Evolutionary conservation across 2,797 vertebrate genomes (phyloP), one percentile per base, ranked within the genome.

Genomic region (Pithecia hirsuta): DNA sequence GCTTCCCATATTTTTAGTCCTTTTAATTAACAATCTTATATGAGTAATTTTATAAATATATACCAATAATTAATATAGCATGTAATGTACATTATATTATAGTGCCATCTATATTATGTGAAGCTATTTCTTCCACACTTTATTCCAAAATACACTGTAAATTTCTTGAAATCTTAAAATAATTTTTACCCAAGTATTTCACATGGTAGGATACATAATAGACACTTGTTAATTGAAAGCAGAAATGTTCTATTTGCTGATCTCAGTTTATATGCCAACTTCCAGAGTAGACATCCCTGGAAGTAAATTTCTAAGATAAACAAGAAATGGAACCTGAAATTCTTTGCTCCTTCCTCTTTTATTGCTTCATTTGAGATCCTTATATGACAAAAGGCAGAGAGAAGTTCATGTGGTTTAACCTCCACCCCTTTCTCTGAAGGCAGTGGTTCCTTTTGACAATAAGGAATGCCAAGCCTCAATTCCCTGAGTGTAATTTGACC

Each of bases 401-500:
- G 55, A 67, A 76, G 20, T 15, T 59, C 5, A 33, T n/a, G n/a
- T 78, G 55, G 36, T n/a, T 94, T 30, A 28, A 3, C 30, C 52
- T 67, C 89, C 64, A 24, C 39, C 59, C n/a, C 20, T 95, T 59
- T 85, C 61, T 80, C n/a, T 61, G 72, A 76, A 85, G 72, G 28
- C 96, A 64, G 4, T 24, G 70, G 22, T 84, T 95, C 50, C 72
- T 84, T 92, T 82, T 39, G 67, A 96, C 95, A 97, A 96, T 79
- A 97, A 91, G 97, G 98, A 97, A 67, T 70, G 93, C 98, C 98
- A 97, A 97, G 95, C 93, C 84, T 97, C 82, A 94, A 93, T 93
- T 97, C 98, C 98, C 97, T 52, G 72, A 84, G 79, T 94, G 98
- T 98, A 98, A 98, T 97, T 97, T 90, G 98, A 98, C 98, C 98